phyloP scores from a whole-genome alignment of 2,888 invertebrate species.

The Dryobota labecula region DNA sequence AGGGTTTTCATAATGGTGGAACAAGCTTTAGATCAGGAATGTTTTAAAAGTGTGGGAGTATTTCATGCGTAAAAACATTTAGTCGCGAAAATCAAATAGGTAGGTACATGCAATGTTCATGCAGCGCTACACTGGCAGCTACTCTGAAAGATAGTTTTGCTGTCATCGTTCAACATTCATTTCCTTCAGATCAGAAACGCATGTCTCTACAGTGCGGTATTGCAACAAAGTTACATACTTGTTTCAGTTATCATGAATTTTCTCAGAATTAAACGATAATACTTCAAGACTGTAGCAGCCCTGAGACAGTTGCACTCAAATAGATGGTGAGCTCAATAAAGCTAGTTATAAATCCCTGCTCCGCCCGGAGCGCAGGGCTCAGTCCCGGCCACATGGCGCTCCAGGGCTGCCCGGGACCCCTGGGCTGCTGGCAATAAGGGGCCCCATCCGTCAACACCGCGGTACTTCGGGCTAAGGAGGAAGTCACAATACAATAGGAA shows the following conservation, averaged over 20 bases:
- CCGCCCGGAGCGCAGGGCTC: slow-evolving; percentile 9
- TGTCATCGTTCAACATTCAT: background rate
- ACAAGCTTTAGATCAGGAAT: background rate
- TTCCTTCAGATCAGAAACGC: background rate
- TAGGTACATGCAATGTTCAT: background rate
- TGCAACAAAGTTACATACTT: background rate
- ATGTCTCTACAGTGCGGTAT: background rate
- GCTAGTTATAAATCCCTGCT: slow-evolving; percentile 50
- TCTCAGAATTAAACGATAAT: background rate
- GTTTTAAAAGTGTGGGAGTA: background rate
- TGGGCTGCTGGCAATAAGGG: slow-evolving; percentile 36
- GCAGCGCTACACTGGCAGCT: background rate
- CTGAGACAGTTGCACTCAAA: slow-evolving; percentile 50
- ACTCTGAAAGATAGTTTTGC: background rate
- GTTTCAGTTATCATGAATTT: no score
- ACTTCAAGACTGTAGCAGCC: slow-evolving; percentile 20
- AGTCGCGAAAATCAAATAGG: background rate
- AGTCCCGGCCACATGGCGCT: background rate
- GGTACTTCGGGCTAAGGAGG: slow-evolving; percentile 20
- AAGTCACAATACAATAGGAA: slow-evolving; percentile 46
- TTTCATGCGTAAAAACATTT: background rate
- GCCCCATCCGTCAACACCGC: slow-evolving; percentile 49
- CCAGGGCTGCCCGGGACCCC: slow-evolving; percentile 41
- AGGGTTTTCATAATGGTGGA: slow-evolving; percentile 48
- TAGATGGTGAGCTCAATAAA: slow-evolving; percentile 58